Conservation (phyloP, 2,888 invertebrate species). For the Alentia gelatinosa region DNA sequence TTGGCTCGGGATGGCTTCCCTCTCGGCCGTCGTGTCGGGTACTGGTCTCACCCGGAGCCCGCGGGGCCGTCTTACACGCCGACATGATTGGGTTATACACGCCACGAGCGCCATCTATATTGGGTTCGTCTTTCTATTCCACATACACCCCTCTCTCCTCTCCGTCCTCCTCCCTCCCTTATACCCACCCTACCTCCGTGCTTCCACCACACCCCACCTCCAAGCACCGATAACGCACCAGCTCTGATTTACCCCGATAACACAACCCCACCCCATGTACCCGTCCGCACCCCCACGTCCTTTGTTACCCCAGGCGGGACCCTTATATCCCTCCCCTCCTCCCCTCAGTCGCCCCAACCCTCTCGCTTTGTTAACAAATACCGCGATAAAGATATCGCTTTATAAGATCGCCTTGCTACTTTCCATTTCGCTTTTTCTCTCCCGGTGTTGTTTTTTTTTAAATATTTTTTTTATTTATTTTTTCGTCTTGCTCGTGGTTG, state of each 20-base stretch:
- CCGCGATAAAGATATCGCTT: neutral
- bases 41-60: neutral
- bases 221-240: too few species aligned
- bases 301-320: too few species aligned
- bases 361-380: neutral
- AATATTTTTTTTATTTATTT: too few species aligned
- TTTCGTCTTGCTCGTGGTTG: neutral
- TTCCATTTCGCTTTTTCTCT: neutral
- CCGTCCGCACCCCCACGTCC: too few species aligned
- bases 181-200: too few species aligned
- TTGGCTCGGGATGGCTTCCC: constrained; percentile 16
- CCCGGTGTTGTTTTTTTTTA: neutral
- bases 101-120: neutral
- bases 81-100: constrained; percentile 15
- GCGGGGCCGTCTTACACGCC: neutral
- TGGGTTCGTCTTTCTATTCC: neutral
- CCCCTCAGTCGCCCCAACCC: neutral
- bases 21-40: neutral
- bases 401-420: neutral
- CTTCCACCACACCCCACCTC: too few species aligned
- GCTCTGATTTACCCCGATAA: too few species aligned
- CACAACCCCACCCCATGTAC: too few species aligned
- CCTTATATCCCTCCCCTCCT: too few species aligned
- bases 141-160: too few species aligned
- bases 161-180: too few species aligned